Percentiles rank a stretch among this genome's conserved stretches.
Conservation (phyloP, 2,113 vertebrate genomes). For the Microtus oregoni region DNA sequence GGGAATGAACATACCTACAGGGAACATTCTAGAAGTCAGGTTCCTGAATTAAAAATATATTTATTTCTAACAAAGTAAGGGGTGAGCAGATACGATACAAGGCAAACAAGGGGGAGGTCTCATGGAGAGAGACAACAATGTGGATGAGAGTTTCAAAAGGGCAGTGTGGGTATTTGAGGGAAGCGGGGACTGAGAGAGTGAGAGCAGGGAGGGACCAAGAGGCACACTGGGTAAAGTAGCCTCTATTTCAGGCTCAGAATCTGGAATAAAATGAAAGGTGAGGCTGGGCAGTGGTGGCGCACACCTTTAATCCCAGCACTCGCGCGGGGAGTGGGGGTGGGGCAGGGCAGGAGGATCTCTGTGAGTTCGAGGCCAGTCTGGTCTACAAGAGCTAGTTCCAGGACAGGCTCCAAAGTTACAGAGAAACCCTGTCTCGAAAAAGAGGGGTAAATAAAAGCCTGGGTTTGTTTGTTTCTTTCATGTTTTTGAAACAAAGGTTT, state of each 20-base stretch:
- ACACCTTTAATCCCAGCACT: too few species aligned
- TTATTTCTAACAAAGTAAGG: neutral
- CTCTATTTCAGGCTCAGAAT: neutral
- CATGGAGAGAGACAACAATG: neutral
- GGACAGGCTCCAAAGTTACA: too few species aligned
- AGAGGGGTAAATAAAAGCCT: too few species aligned
- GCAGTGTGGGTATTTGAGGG: neutral
- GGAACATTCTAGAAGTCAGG: neutral
- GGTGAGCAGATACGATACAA: neutral
- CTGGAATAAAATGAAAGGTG: neutral
- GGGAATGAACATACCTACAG: neutral
- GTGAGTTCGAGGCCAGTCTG: too few species aligned
- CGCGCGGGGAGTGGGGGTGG: too few species aligned
- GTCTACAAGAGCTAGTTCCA: too few species aligned
- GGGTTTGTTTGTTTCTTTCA: too few species aligned
- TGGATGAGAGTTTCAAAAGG: rapidly evolving
- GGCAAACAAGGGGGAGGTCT: neutral
- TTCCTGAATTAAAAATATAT: neutral
- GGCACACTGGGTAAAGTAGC: neutral
- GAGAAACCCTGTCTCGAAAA: too few species aligned
- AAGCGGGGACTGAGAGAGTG: neutral
- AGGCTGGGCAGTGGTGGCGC: too few species aligned
- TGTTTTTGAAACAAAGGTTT: neutral
- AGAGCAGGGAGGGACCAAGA: neutral
- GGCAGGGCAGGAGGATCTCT: too few species aligned